Evolutionary conservation across 2,888 invertebrate genomes (phyloP).

Genomic region (Ectemnius continuus): DNA sequence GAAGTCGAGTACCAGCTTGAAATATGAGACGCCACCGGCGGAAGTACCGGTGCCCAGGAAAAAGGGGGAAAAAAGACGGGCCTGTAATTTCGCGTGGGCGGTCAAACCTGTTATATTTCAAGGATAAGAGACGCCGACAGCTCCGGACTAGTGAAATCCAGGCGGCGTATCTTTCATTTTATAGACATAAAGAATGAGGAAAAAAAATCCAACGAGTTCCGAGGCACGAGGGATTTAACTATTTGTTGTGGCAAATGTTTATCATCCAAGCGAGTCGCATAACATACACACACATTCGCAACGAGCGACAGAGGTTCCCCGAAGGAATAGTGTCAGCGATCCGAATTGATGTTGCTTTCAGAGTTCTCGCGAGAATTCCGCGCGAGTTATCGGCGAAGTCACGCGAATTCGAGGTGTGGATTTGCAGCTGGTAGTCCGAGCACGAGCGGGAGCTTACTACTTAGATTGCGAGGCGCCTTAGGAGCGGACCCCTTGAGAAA

Average conservation of each 20-base stretch:
- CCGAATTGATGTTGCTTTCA: slow-evolving; percentile 54
- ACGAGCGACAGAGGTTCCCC: background rate
- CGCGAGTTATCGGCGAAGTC: slow-evolving; percentile 52
- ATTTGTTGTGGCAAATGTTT: no score
- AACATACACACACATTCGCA: background rate
- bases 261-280: no score
- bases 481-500: background rate
- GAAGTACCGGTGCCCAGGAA: slow-evolving; percentile 36
- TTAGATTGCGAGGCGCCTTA: background rate
- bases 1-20: slow-evolving; percentile 52
- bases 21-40: slow-evolving; percentile 52
- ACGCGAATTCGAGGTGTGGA: slow-evolving; percentile 60
- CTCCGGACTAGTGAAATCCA: slow-evolving; percentile 13
- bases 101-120: slow-evolving; percentile 37
- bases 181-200: background rate
- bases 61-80: slow-evolving; percentile 18
- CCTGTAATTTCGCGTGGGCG: slow-evolving; percentile 42
- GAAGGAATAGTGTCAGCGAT: slow-evolving; percentile 12
- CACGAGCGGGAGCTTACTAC: slow-evolving; percentile 17
- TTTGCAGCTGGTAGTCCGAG: slow-evolving; percentile 25
- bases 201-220: no score
- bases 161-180: background rate
- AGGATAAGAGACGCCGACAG: slow-evolving; percentile 18
- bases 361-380: slow-evolving; percentile 44
- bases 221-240: no score